Conservation (phyloP, 2,888 invertebrate genomes). For the Chalcis sispes region DNA sequence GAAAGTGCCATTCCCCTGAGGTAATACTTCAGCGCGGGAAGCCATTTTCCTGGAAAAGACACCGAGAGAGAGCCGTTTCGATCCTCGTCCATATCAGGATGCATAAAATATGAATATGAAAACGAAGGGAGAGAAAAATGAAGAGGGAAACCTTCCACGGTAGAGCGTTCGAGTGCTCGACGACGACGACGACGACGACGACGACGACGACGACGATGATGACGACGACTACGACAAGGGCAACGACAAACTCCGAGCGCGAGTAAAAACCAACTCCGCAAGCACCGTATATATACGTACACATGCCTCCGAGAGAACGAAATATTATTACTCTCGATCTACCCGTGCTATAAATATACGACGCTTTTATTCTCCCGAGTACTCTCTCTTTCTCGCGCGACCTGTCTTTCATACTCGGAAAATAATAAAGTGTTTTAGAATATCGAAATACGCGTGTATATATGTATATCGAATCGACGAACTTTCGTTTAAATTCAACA, state of each 20-base stretch:
- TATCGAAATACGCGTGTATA: no score
- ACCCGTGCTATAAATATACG: no score
- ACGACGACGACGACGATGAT: neutral
- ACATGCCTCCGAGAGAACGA: no score
- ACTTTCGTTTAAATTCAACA: no score
- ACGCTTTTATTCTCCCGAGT: no score
- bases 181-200: no score
- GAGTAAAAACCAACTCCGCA: neutral
- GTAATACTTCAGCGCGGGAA: constrained; percentile 79
- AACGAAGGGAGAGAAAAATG: constrained; percentile 11
- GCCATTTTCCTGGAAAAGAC: constrained; percentile 77
- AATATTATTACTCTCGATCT: no score
- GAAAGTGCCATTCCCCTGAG: constrained; percentile 78
- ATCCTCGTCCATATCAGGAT: constrained; percentile 51
- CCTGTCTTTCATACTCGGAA: no score
- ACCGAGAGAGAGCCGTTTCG: constrained; percentile 26
- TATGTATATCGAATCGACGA: no score
- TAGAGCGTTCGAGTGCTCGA: neutral
- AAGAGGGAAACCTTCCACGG: neutral
- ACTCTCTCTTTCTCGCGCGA: no score
- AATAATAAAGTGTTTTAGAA: no score
- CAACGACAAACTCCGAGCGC: neutral
- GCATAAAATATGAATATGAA: constrained; percentile 55
- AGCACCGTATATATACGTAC: no score
- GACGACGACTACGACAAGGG: neutral